Evolutionary conservation across 2,113 vertebrate genomes (phyloP), one percentile per base, ranked within the genome.

Genomic region (Ramphastos sulfuratus): DNA sequence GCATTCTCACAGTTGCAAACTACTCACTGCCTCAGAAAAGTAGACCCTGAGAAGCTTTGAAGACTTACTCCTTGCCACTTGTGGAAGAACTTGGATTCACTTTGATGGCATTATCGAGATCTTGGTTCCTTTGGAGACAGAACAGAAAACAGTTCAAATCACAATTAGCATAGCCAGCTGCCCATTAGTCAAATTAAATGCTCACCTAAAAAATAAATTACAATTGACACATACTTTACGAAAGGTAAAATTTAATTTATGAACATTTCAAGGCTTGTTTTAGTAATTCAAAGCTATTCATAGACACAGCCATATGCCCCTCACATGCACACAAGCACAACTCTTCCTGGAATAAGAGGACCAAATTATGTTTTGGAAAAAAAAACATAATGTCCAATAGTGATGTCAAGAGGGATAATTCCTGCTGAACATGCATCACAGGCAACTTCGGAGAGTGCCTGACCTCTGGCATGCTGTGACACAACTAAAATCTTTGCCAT

Each of bases 71-170:
- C 42, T 77, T 95, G 42, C 86, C 44, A 23, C 67, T 30, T 87
- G 42, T 74, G 31, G 60, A 92, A 81, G 79, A 82, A 73, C 39
- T 88, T 50, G 54, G 27, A 44, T 93, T 94, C 17, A 2, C 78
- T 96, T 95, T 96, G 59, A 54, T 82, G 70, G 65, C 35, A 35
- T 94, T 90, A 35, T 82, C 6, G 1, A 73, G 74, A 64, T 33
- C 67, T 93, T 95, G 67, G 18, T 75, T 83, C 81, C 96, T 97
- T 93, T 54, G 87, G 46, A 85, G 44, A 91, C 19, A 93, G 74
- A 95, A 90, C 18, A 90, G 93, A 95, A 44, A 31, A 2, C 12
- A 90, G 44, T 88, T 44, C 10, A 87, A 69, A 89, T 66, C 24
- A 79, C 42, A 52, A 7, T 67, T 46, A 56, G 11, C 48, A 73